Conservation (phyloP, 35 echinoderm and acorn worm genomes). For the Strongylocentrotus purpuratus region DNA sequence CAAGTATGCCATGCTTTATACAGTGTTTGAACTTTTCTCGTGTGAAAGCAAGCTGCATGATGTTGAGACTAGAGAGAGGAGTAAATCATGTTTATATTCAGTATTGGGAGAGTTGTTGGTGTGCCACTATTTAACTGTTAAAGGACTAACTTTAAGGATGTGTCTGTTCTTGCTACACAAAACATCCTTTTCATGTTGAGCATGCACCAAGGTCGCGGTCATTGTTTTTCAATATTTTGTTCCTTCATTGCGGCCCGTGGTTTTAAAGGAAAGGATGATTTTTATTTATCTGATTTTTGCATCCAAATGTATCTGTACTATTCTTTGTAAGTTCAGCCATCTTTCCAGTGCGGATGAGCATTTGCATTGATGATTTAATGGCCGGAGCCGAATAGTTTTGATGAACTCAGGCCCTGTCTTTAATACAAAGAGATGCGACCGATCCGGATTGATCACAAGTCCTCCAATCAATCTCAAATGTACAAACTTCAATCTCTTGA, state of each 20-base stretch:
- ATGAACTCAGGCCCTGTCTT: too few relatives aligned
- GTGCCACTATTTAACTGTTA: background rate
- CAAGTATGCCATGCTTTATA: slow-evolving; percentile 2
- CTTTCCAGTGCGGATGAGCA: background rate
- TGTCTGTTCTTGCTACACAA: background rate
- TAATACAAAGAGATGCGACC: too few relatives aligned
- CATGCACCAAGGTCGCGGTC: background rate
- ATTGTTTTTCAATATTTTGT: background rate
- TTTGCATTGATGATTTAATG: too few relatives aligned
- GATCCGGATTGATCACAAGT: too few relatives aligned
- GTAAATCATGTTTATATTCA: background rate
- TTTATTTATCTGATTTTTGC: background rate
- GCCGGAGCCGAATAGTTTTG: too few relatives aligned
- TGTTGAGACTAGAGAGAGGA: background rate
- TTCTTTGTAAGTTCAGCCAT: background rate
- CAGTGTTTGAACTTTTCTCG: background rate
- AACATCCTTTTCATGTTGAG: background rate
- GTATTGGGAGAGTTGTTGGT: background rate
- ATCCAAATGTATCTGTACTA: background rate
- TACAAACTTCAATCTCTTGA: too few relatives aligned
- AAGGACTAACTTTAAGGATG: background rate
- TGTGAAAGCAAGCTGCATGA: background rate
- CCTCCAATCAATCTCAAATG: too few relatives aligned
- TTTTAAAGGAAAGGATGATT: slow-evolving; percentile 1
- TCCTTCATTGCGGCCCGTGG: background rate